Evolutionary conservation across 1,140 invertebrate species (phyloP).

Genomic region (Bombus affinis): DNA sequence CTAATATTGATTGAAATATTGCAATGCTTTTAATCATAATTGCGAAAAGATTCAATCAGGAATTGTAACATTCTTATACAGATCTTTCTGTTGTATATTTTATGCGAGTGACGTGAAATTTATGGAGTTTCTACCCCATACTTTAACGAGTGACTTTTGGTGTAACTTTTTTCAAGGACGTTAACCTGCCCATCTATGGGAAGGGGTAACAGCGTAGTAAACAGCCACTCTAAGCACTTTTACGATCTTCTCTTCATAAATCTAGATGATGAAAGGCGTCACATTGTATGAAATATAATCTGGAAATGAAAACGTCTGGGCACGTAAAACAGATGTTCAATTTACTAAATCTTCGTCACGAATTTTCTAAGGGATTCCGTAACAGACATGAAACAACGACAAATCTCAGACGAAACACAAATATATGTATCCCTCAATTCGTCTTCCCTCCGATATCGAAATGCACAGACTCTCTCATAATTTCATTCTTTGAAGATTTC

Average conservation of each 20-base stretch:
- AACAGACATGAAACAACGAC: not conserved
- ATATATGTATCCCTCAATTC: not conserved
- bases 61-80: too few species aligned
- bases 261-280: not conserved
- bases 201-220: not conserved
- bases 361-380: not conserved
- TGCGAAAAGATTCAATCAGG: too few species aligned
- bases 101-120: not conserved
- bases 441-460: not conserved
- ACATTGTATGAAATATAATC: not conserved
- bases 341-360: not conserved
- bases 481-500: not conserved
- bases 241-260: conserved; percentile 2
- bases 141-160: not conserved
- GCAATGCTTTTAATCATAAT: too few species aligned
- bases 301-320: not conserved
- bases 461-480: not conserved
- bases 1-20: too few species aligned
- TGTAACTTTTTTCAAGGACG: not conserved
- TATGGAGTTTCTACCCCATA: not conserved
- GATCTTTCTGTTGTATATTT: not conserved
- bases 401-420: not conserved
- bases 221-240: conserved; percentile 10
- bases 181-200: not conserved
- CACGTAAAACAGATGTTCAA: not conserved